phyloP scores from a whole-genome alignment of 1,140 invertebrate species.

The Asbolus verrucosus region DNA sequence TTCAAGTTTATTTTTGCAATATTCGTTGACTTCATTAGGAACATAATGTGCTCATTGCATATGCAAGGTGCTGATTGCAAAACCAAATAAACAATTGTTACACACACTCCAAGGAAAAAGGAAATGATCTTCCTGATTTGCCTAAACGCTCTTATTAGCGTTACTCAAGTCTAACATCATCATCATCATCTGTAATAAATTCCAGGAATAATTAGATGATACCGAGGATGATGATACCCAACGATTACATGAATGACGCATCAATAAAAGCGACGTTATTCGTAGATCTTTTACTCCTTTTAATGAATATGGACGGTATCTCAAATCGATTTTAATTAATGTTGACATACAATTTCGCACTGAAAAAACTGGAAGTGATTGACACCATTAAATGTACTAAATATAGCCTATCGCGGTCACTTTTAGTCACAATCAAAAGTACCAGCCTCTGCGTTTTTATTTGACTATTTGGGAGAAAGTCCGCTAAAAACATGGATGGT shows the following conservation, averaged over 20 bases:
- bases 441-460: too few relatives aligned
- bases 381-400: constrained; percentile 23
- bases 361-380: constrained; percentile 31
- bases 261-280: constrained; percentile 19
- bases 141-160: too few relatives aligned
- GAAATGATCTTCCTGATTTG: too few relatives aligned
- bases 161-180: not conserved
- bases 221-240: too few relatives aligned
- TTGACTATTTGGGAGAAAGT: too few relatives aligned
- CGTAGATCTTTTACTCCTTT: constrained; percentile 1
- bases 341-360: constrained; percentile 27
- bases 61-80: too few relatives aligned
- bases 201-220: not conserved
- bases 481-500: too few relatives aligned
- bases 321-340: constrained; percentile 25
- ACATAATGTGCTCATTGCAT: too few relatives aligned
- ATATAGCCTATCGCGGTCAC: constrained; percentile 22
- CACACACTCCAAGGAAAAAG: too few relatives aligned
- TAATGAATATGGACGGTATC: constrained; percentile 21
- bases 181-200: not conserved
- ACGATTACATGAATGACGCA: constrained; percentile 8
- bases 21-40: too few relatives aligned
- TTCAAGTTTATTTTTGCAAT: too few relatives aligned
- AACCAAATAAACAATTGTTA: too few relatives aligned
- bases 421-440: constrained; percentile 6